Base-by-base conservation (phyloP, 2,888 invertebrate genomes). In the Andrena camellia region DNA sequence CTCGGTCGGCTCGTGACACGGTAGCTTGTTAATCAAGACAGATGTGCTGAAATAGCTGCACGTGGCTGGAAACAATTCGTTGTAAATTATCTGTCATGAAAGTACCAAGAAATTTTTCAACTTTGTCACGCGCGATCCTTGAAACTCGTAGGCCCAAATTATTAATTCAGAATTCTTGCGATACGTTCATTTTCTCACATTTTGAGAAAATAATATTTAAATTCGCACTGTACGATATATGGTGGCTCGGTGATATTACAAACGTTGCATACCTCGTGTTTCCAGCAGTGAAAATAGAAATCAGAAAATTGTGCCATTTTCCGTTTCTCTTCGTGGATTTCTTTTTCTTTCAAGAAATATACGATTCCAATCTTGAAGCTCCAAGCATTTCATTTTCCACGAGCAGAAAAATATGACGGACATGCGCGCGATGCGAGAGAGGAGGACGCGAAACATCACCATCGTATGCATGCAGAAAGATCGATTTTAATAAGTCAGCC, bases 401-500 rank as follows among this genome's bases (percentile, higher is more conserved):
- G 29, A 72, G 6, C 59, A 23, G 26, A 63, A 20, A 42, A 59
- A 33, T 33, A 50, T 10, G 20, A 52, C 52, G n/a, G 23, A 33
- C 42, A 31, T 52, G 23, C 54, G 26, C 20, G 17, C 23, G 23
- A 67, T 60, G n/a, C 23, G 62, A 35, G 23, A 29, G n/a, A 72
- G 31, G 33, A 48, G 66, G 26, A 73, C 52, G 29, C 23, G 67
- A 66, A 33, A 63, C 54, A 33, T 63, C 17, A 50, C 10, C 63
- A n/a, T 67, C 29, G 59, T 33, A 52, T 77, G 60, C 60, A 62
- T 42, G 33, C 26, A n/a, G 33, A 42, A 77, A 70, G 71, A 77
- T 80, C 77, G 79, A 80, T 80, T 80, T 77, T 80, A 80, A 66
- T 70, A 80, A 70, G 70, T 77, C 76, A 29, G 3, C 70, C n/a